These are phyloP conservation scores for Triops longicaudatus DNA, from an alignment of 1,140 invertebrate genomes.

Conservation along the genomic window DNA sequence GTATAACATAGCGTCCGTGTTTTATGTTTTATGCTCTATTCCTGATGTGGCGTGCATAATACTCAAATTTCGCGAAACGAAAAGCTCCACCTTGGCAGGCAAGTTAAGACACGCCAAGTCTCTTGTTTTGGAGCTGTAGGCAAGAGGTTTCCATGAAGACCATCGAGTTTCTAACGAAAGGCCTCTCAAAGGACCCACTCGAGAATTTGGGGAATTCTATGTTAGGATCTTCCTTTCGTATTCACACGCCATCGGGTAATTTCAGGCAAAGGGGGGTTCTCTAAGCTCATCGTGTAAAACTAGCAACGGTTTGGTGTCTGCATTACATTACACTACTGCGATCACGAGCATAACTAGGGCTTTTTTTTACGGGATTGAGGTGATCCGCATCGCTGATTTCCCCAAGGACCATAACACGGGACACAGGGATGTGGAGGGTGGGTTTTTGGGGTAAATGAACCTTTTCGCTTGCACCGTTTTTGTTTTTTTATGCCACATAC, in stretches of 20 bases:
- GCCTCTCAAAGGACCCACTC: neutral
- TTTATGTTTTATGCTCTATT: too few relatives aligned
- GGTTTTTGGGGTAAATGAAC: slow-evolving; percentile 5
- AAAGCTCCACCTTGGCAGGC: neutral
- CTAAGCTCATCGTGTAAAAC: neutral
- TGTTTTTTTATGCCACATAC: neutral
- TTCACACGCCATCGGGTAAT: slow-evolving; percentile 5
- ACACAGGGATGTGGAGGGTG: neutral
- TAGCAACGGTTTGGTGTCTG: neutral
- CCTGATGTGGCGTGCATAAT: too few relatives aligned
- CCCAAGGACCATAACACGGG: neutral
- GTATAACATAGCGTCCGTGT: too few relatives aligned
- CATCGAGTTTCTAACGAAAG: neutral
- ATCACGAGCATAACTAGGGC: slow-evolving; percentile 14
- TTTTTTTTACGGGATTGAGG: slow-evolving; percentile 3
- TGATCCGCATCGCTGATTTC: slow-evolving; percentile 5
- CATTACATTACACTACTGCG: neutral
- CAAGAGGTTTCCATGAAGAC: neutral
- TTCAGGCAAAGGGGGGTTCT: neutral
- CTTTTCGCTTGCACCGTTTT: neutral
- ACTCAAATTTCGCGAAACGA: neutral
- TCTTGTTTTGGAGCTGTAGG: neutral
- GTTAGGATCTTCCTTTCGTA: neutral
- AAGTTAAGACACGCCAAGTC: neutral
- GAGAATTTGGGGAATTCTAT: neutral